phyloP scores from a whole-genome alignment of 2,113 vertebrate genomes.

The Bubo blakistoni region DNA sequence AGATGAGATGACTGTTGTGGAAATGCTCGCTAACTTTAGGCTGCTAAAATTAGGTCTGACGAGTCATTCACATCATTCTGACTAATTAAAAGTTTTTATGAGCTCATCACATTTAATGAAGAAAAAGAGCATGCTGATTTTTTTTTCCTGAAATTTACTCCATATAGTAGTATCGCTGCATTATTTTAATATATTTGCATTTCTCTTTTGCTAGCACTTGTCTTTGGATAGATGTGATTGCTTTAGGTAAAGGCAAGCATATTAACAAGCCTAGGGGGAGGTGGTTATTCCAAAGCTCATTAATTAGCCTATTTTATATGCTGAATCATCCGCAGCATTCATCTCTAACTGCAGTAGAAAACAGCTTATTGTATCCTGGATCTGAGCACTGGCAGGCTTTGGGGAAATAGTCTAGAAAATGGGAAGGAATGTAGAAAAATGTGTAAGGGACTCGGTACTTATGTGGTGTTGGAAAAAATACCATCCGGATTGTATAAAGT shows the following conservation, averaged over 20 bases:
- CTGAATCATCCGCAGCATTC: conserved; percentile 10
- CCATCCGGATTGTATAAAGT: background rate
- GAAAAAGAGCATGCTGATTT: background rate
- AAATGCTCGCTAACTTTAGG: conserved; percentile 18
- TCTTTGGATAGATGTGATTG: background rate
- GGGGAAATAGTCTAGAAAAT: background rate
- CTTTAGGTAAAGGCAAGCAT: background rate
- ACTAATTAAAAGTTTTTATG: conserved; percentile 37
- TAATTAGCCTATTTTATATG: background rate
- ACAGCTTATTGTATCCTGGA: background rate
- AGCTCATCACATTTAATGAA: conserved; percentile 26
- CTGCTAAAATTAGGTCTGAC: conserved; percentile 55
- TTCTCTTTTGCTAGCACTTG: background rate
- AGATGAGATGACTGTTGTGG: background rate
- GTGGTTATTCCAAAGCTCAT: background rate
- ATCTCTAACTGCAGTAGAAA: background rate
- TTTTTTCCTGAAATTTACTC: background rate
- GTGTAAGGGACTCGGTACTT: background rate
- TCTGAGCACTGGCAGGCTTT: background rate
- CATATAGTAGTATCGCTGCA: background rate
- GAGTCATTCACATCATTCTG: conserved; percentile 38
- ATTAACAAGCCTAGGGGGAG: background rate
- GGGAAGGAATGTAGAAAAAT: background rate
- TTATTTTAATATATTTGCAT: background rate
- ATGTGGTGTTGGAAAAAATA: background rate